Conservation (phyloP, 2,797 vertebrate species). For the Brotula barbata region DNA sequence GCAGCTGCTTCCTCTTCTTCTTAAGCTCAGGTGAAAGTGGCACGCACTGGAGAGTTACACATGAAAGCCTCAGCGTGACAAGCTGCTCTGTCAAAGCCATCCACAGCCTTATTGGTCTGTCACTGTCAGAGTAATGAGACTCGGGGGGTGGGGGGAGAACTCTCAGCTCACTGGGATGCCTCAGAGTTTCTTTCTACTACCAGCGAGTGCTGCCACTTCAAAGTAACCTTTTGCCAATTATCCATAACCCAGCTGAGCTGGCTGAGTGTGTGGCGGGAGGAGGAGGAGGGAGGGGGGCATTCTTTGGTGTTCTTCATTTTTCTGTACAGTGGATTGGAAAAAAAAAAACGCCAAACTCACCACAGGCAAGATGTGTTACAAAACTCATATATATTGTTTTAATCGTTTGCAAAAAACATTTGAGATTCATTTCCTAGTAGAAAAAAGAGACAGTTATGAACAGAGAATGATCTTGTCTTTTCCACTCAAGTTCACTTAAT, state of each 20-base stretch:
- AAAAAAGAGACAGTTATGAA: conserved; percentile 30
- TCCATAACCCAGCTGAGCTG: conserved; percentile 38
- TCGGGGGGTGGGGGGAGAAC: conserved; percentile 55
- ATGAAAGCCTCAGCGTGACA: conserved; percentile 69
- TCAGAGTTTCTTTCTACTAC: conserved; percentile 49
- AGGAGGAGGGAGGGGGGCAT: background rate
- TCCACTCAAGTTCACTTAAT: conserved; percentile 27
- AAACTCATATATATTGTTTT: conserved; percentile 5
- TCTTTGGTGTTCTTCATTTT: conserved; percentile 6
- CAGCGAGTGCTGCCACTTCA: conserved; percentile 63
- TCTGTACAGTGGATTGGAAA: background rate
- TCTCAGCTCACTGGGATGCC: conserved; percentile 44
- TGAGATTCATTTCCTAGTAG: conserved; percentile 19
- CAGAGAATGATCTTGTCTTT: conserved; percentile 26
- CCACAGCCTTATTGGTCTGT: conserved; percentile 58
- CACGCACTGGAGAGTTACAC: conserved; percentile 57
- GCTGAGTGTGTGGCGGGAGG: conserved; percentile 36
- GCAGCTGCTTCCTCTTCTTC: conserved; percentile 49
- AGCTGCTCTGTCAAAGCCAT: conserved; percentile 55
- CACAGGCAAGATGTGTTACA: conserved; percentile 16
- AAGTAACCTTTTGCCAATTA: conserved; percentile 68
- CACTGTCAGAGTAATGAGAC: conserved; percentile 71
- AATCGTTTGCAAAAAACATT: conserved; percentile 12
- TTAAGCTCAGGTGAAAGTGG: conserved; percentile 43
- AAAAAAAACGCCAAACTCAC: conserved; percentile 21